Evolutionary conservation across 2,797 vertebrate genomes (phyloP), one percentile per base, ranked within the genome.

Genomic region (Sciaenops ocellatus): DNA sequence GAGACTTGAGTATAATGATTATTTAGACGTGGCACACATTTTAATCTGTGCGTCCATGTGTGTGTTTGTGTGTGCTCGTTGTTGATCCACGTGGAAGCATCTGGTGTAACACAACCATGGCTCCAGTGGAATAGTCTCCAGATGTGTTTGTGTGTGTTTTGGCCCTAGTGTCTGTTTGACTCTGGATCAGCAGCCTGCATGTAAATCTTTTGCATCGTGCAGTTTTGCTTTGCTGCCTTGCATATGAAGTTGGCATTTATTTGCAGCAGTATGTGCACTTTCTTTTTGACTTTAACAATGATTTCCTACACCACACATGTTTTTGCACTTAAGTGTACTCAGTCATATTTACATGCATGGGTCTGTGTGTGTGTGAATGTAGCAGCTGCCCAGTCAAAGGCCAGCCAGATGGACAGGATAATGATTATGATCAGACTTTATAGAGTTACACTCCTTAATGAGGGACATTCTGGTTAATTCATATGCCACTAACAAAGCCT

Each of bases 391-490:
- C 66, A 80, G 76, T 93, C 80, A 82, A 87, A 87, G 87, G 82
- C 74, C 84, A 87, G 78, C 82, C 94, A 95, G 94, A 94, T 95
- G 92, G 93, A 92, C 87, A 87, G 84, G 75, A 84, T 93, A 93
- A 95, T 94, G 89, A 91, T 84, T 80, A 90, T 93, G 87, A 90
- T 93, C 87, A 90, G 84, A 90, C 78, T 89, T 92, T 91, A 91
- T 88, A 85, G 88, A 90, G 87, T 93, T 89, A 91, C 84, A 89
- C 82, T 93, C 61, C 87, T 84, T 92, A 91, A 94, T 86, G 84
- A 91, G 82, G 79, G 83, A 86, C 86, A 86, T 90, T 93, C 82
- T 89, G 80, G 84, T 89, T 93, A 83, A 94, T 93, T 95, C 84
- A 87, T 90, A 91, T 91, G 87, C 86, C 76, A 62, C 83, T 87